phyloP scores from a whole-genome alignment of 2,113 vertebrate genomes.

The Daphoenositta chrysoptera region DNA sequence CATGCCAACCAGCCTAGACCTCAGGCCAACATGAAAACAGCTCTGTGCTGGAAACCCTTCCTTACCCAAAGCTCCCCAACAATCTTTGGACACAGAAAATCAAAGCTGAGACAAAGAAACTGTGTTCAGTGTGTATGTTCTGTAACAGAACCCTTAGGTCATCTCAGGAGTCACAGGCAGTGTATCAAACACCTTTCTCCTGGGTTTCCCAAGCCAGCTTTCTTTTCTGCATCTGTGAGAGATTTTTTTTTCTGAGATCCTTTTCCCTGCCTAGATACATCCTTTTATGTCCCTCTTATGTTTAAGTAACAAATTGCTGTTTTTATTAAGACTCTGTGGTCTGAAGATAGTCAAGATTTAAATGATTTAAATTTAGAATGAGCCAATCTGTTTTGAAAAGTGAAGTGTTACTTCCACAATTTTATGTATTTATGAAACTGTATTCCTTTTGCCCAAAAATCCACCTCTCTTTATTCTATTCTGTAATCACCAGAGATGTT shows the following conservation, averaged over 20 bases:
- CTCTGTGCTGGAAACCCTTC: neutral
- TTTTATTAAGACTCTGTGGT: neutral
- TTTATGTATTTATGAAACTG: neutral
- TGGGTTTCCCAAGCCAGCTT: neutral
- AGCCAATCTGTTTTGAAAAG: neutral
- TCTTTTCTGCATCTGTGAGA: neutral
- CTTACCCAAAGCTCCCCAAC: neutral
- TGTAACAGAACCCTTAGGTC: constrained; percentile 8
- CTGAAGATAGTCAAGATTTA: neutral
- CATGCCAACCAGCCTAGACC: neutral
- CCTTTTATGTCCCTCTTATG: neutral
- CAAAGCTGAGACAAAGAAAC: constrained; percentile 26
- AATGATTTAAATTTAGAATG: neutral
- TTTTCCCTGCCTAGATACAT: neutral
- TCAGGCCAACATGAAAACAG: neutral
- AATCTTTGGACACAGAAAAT: neutral
- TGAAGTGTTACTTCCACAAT: neutral
- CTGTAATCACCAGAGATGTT: neutral
- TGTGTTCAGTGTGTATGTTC: neutral
- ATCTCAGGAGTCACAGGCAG: neutral
- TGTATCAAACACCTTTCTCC: constrained; percentile 8
- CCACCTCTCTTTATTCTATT: neutral
- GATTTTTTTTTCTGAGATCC: neutral
- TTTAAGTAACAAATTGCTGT: neutral
- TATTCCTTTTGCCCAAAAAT: neutral